Base-by-base conservation (phyloP, 2,113 vertebrate species). In the Chaetura pelagica region DNA sequence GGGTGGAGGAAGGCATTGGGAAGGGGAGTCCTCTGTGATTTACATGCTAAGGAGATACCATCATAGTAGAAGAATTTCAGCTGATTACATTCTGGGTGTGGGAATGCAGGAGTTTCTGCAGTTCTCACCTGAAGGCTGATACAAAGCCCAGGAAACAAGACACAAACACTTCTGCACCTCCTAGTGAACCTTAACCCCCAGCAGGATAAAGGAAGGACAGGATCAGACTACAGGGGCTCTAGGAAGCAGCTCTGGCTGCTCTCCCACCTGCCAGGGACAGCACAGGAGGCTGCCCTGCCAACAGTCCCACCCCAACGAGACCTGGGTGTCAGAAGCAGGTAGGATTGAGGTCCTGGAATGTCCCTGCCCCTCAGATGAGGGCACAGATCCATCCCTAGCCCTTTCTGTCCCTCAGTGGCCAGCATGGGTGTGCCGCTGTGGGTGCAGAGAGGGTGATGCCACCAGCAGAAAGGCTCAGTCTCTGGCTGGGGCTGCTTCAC, bases 31-130 rank as follows among this genome's bases (percentile, higher is more conserved):
- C 61, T 79, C 12, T 84, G 81, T 71, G 88, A 89, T 96, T 96
- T 95, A 77, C 88, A 87, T 74, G 78, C 42, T 94, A 26, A 57
- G 78, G 48, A 93, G 95, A 96, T 97, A 92, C 10, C 92, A 94
- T 96, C 88, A 96, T 15, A 42, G 74, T 90, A 92, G 86, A 94
- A 72, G 92, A 93, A 96, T 96, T 92, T 95, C 86, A 84, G 89
- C 71, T 96, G 95, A 95, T 94, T 97, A 69, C 92, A 80, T 89
- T 95, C 90, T 58, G 95, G 95, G 96, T 96, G 95, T 96, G 97
- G 91, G 92, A 93, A 96, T 68, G 34, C 92, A 89, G 87, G 75
- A 84, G 83, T 96, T 93, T 93, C 91, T 95, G 93, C 76, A 73
- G 71, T 92, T 91, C 88, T 92, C 84, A 90, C 87, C 89, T 95